Conservation (phyloP, 2,888 invertebrate genomes). For the Drosophila formosana region DNA sequence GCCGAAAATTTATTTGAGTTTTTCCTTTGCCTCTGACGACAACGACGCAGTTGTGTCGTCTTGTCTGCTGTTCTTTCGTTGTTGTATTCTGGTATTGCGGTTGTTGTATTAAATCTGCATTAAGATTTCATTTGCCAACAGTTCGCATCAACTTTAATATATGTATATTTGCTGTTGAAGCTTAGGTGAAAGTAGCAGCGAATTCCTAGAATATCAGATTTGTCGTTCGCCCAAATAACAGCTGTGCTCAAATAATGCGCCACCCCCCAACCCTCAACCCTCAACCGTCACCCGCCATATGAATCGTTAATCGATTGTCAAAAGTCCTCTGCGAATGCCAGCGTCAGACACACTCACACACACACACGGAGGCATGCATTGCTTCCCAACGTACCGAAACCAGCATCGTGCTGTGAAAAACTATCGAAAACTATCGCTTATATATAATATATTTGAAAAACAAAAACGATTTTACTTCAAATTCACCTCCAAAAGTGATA, state of each 20-base stretch:
- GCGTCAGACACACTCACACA: slow-evolving; percentile 7
- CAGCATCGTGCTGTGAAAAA: no score
- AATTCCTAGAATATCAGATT: slow-evolving; percentile 36
- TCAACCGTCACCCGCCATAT: slow-evolving; percentile 13
- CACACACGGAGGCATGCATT: background rate
- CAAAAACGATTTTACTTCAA: no score
- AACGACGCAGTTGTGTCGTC: slow-evolving; percentile 18
- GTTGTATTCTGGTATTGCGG: background rate
- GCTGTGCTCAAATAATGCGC: slow-evolving; percentile 41
- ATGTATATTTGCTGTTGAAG: background rate
- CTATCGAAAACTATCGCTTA: no score
- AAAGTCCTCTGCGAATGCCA: slow-evolving; percentile 12
- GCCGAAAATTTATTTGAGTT: slow-evolving; percentile 57
- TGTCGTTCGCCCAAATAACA: slow-evolving; percentile 28
- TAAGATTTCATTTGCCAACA: slow-evolving; percentile 56
- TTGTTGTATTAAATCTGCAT: slow-evolving; percentile 57
- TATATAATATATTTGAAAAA: no score
- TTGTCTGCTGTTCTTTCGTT: slow-evolving; percentile 2
- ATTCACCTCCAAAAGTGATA: no score
- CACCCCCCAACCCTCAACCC: background rate
- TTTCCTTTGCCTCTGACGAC: slow-evolving; percentile 32
- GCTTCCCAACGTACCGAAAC: background rate
- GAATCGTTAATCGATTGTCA: slow-evolving; percentile 52
- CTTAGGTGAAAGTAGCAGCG: slow-evolving; percentile 22
- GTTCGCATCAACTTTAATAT: slow-evolving; percentile 34